These are phyloP conservation scores for Tanytarsus gracilentus DNA, from an alignment of 2,888 invertebrate genomes.

Conservation along the genomic window DNA sequence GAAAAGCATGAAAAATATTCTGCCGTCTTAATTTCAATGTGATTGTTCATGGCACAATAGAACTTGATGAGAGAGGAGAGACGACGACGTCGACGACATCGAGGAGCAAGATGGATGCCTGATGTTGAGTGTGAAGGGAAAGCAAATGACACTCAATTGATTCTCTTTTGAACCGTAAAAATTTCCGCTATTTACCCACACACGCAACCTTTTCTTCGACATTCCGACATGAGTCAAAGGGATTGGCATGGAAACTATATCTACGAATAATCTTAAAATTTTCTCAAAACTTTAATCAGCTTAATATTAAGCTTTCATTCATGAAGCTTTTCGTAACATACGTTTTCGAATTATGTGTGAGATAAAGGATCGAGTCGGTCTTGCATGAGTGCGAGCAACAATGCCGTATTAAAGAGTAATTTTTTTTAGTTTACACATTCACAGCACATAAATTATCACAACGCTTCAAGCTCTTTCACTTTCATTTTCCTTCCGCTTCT, in stretches of 20 bases:
- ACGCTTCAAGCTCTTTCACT: background rate
- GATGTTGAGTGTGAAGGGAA: background rate
- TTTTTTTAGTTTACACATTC: conserved; percentile 4
- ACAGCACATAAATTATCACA: conserved; percentile 13
- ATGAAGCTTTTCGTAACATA: too few relatives aligned
- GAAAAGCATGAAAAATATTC: too few relatives aligned
- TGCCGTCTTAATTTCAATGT: too few relatives aligned
- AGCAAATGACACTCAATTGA: conserved; percentile 18
- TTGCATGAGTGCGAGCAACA: background rate
- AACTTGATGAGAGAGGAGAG: background rate
- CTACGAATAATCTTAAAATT: too few relatives aligned
- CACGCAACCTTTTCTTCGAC: background rate
- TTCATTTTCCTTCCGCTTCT: background rate
- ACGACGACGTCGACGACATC: background rate
- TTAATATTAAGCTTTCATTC: too few relatives aligned
- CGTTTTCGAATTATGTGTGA: background rate
- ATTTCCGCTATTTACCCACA: background rate
- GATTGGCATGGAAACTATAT: background rate
- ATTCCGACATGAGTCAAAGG: background rate
- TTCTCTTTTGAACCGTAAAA: conserved; percentile 13
- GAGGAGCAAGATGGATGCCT: background rate
- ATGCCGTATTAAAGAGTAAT: background rate
- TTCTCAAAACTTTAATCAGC: too few relatives aligned
- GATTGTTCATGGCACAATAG: background rate
- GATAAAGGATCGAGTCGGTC: background rate